phyloP scores from a whole-genome alignment of 2,888 invertebrate species.

The Trachelus troglodyta region DNA sequence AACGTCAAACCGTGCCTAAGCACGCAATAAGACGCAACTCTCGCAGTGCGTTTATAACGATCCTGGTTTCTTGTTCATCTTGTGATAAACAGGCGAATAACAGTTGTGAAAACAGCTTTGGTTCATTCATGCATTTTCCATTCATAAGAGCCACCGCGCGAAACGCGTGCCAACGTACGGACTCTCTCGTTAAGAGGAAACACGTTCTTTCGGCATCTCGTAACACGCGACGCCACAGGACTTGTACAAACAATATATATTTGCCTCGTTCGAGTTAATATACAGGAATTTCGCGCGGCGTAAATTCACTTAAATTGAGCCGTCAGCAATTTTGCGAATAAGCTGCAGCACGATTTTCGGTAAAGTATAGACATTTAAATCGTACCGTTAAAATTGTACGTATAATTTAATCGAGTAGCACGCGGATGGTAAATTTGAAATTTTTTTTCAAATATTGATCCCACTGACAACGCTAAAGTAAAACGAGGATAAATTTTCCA shows the following conservation, averaged over 20 bases:
- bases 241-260: background rate
- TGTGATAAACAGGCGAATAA: background rate
- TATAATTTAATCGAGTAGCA: background rate
- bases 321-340: background rate
- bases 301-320: background rate
- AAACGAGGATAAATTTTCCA: background rate
- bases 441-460: background rate
- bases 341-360: background rate
- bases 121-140: conserved; percentile 18
- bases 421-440: too few relatives aligned
- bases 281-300: background rate
- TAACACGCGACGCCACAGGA: background rate
- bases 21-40: background rate
- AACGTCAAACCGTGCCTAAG: background rate
- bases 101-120: conserved; percentile 24
- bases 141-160: conserved; percentile 10
- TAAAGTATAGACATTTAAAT: background rate
- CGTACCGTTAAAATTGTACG: background rate
- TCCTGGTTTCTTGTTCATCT: background rate
- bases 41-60: background rate
- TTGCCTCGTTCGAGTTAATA: background rate
- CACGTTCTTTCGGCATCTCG: background rate
- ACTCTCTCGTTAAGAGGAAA: background rate
- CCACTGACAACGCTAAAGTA: background rate
- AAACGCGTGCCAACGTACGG: background rate